Conservation (phyloP, 1,140 invertebrate species). For the Aphelinus certus region DNA sequence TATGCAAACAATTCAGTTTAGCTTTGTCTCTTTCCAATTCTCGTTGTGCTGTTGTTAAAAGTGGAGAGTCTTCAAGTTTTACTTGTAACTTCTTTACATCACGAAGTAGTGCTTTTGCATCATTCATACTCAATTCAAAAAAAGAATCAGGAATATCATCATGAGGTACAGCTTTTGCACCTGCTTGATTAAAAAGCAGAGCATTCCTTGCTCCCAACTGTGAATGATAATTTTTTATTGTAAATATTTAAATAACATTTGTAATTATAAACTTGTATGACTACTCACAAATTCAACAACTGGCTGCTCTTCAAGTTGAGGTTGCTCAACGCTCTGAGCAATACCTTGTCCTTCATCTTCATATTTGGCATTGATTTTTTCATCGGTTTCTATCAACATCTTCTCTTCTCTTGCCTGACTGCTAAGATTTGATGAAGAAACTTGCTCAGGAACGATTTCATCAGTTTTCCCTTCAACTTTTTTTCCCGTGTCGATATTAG, state of each 20-base stretch:
- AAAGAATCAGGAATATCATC: conserved; percentile 84
- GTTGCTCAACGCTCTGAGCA: conserved; percentile 1
- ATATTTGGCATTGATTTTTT: conserved; percentile 28
- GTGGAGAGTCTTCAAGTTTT: conserved; percentile 72
- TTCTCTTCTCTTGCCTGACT: conserved; percentile 58
- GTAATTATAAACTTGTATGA: not conserved
- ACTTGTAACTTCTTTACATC: conserved; percentile 74
- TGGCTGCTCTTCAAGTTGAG: conserved; percentile 35
- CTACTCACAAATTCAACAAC: conserved; percentile 64
- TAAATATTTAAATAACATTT: not conserved
- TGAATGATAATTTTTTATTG: conserved; percentile 44
- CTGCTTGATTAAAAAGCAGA: conserved; percentile 74
- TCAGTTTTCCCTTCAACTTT: conserved; percentile 19
- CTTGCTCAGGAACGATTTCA: conserved; percentile 2
- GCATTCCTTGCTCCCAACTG: conserved; percentile 77
- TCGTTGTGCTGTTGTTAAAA: conserved; percentile 73
- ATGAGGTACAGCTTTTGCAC: conserved; percentile 62
- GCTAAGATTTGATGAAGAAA: conserved; percentile 41
- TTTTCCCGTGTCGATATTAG: conserved; percentile 12
- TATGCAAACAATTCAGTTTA: conserved; percentile 69
- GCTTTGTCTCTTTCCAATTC: conserved; percentile 71
- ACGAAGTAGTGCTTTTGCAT: conserved; percentile 76
- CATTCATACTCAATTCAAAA: conserved; percentile 82
- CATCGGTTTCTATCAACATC: conserved; percentile 26
- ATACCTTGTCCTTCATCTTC: conserved; percentile 28